Percentiles rank a stretch among this genome's conserved stretches.
Conservation (phyloP, 2,888 invertebrate genomes). For the Cryptus viduatorius region DNA sequence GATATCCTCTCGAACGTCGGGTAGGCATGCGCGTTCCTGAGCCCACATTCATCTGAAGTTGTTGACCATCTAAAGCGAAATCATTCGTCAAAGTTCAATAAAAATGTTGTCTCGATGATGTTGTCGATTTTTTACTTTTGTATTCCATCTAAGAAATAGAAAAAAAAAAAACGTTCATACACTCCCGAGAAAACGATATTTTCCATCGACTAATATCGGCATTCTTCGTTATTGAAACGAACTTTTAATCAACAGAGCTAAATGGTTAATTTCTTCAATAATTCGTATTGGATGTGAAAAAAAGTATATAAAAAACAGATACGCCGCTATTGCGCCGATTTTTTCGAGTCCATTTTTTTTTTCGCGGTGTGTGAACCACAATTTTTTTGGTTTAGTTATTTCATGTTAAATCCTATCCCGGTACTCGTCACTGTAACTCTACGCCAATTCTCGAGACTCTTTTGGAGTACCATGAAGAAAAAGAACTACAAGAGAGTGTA, state of each 20-base stretch:
- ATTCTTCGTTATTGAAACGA: too few species aligned
- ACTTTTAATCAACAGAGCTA: too few species aligned
- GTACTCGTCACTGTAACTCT: neutral
- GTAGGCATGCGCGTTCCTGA: slow-evolving; percentile 39
- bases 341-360: too few species aligned
- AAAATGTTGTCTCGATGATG: neutral
- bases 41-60: neutral
- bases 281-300: too few species aligned
- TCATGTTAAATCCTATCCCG: neutral
- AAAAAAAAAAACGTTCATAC: too few species aligned
- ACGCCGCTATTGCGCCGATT: too few species aligned
- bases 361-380: neutral
- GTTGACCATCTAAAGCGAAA: slow-evolving; percentile 9
- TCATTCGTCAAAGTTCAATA: slow-evolving; percentile 10
- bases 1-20: slow-evolving; percentile 38
- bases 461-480: neutral
- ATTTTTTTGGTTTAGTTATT: neutral
- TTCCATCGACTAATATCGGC: too few species aligned
- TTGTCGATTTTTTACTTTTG: too few species aligned
- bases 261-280: too few species aligned
- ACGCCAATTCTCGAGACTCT: slow-evolving; percentile 7
- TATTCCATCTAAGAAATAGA: too few species aligned
- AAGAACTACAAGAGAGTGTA: neutral
- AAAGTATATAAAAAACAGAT: too few species aligned
- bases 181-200: too few species aligned